Conservation (phyloP, 2,113 vertebrate species). For the Chionis minor region DNA sequence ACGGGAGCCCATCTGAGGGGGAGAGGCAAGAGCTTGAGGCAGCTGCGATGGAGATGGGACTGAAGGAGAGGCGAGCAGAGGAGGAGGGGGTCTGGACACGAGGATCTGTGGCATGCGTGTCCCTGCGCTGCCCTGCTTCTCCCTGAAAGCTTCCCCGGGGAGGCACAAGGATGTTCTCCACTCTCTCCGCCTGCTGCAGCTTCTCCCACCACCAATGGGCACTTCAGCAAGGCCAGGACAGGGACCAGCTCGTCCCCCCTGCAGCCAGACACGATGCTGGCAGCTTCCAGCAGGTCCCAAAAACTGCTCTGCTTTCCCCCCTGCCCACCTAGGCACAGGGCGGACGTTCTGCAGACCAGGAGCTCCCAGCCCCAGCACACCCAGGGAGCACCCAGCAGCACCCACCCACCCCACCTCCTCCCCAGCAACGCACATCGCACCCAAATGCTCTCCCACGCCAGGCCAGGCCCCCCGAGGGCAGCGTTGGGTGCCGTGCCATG, state of each 20-base stretch:
- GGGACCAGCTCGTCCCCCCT: neutral
- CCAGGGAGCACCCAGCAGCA: neutral
- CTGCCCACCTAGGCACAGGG: accelerated
- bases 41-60: neutral
- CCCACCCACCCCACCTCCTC: neutral
- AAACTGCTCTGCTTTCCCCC: neutral
- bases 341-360: accelerated
- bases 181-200: neutral
- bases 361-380: neutral
- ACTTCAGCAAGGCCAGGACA: neutral
- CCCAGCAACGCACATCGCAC: neutral
- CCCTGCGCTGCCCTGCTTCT: neutral
- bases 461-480: neutral
- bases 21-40: neutral
- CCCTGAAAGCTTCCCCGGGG: neutral
- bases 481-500: neutral
- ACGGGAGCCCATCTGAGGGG: neutral
- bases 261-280: neutral
- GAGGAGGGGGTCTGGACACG: neutral
- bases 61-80: neutral
- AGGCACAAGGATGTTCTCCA: neutral
- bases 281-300: neutral
- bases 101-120: neutral
- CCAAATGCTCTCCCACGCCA: accelerated
- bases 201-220: neutral